phyloP scores from a whole-genome alignment of 2,888 invertebrate genomes.

The Dilophus febrilis region DNA sequence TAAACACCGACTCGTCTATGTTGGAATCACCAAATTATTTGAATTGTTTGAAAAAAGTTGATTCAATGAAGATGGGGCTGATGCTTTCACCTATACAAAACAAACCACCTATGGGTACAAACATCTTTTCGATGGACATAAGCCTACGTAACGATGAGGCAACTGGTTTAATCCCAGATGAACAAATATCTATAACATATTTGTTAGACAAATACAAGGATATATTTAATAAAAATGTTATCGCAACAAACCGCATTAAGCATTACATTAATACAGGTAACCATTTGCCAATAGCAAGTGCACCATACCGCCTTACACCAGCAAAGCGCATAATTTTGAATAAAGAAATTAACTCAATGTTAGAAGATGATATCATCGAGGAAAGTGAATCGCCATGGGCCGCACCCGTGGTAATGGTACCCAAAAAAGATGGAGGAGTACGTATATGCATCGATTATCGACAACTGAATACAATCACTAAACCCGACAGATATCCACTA shows the following conservation, averaged over 20 bases:
- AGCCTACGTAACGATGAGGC: too few species aligned
- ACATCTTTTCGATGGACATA: too few species aligned
- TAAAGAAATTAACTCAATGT: conserved; percentile 5
- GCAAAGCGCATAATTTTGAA: neutral
- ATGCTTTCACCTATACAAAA: too few species aligned
- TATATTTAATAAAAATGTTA: neutral
- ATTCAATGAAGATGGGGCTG: too few species aligned
- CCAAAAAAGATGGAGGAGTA: conserved; percentile 14
- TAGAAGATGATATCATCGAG: conserved; percentile 11
- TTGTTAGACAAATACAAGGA: too few species aligned
- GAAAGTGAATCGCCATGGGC: conserved; percentile 11
- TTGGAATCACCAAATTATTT: too few species aligned
- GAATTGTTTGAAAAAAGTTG: too few species aligned
- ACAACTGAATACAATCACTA: conserved; percentile 16
- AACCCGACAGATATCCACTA: conserved; percentile 19
- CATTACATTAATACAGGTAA: conserved; percentile 6
- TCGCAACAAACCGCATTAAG: neutral
- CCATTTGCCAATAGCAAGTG: conserved; percentile 7
- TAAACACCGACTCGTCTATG: too few species aligned
- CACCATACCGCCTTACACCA: conserved; percentile 7
- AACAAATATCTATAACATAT: too few species aligned
- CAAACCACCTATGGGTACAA: too few species aligned
- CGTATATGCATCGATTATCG: conserved; percentile 18
- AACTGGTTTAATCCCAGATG: too few species aligned
- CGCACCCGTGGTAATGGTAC: conserved; percentile 11